phyloP scores from a whole-genome alignment of 2,113 vertebrate genomes.

The Ictalurus punctatus region DNA sequence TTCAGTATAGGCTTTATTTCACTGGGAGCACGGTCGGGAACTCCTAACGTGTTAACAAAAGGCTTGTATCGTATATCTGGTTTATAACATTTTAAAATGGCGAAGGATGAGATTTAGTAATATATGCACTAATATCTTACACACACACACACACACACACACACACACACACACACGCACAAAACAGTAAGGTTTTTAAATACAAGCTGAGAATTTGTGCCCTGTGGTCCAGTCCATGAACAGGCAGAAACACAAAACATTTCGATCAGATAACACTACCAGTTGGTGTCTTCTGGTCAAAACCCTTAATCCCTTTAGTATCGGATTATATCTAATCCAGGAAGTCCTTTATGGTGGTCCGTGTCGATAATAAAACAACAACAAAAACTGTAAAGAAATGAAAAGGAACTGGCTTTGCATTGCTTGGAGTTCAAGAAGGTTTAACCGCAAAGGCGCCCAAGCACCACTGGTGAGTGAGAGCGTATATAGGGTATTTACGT shows the following conservation, averaged over 20 bases:
- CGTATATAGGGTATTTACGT: neutral
- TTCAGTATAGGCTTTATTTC: neutral
- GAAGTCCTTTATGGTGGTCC: neutral
- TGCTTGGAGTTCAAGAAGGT: neutral
- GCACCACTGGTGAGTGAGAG: neutral
- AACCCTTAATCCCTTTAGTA: neutral
- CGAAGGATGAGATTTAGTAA: neutral
- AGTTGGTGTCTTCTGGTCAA: neutral
- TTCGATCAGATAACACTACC: slow-evolving; percentile 13
- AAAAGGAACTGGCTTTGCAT: neutral
- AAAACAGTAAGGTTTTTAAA: neutral
- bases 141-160: neutral
- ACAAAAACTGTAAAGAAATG: neutral
- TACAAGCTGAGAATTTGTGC: neutral
- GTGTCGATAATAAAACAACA: neutral
- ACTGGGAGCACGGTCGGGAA: neutral
- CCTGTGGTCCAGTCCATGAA: neutral
- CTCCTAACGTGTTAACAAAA: neutral
- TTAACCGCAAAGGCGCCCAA: neutral
- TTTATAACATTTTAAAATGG: neutral
- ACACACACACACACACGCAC: neutral
- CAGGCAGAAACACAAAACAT: neutral
- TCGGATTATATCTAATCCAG: neutral
- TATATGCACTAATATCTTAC: neutral
- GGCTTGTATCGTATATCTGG: neutral